Conservation (phyloP, 30 jellyfish, hydroid and myxozoan genomes). For the Hydractinia echinata region DNA sequence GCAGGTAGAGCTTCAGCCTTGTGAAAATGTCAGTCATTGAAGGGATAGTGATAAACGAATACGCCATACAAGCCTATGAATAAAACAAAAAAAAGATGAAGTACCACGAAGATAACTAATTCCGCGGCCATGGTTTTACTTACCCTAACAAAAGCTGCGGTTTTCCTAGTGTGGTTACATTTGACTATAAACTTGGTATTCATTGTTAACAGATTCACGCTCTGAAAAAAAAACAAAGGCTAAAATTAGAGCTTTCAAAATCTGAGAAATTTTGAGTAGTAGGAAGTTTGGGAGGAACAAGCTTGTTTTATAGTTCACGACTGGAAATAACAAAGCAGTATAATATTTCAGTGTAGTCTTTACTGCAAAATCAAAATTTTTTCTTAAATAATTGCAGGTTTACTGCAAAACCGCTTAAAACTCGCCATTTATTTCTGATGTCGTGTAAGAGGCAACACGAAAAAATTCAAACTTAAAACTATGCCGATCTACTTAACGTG, state of each 20-base stretch:
- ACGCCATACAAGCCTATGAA: conserved; percentile 97
- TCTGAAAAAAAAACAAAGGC: conserved; percentile 37
- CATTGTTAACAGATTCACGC: conserved; percentile 71
- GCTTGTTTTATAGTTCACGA: no score
- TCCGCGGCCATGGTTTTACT: background rate
- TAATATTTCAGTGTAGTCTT: no score
- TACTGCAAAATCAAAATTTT: no score
- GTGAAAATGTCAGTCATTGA: conserved; percentile 78
- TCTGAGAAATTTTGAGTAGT: no score
- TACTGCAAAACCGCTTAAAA: no score
- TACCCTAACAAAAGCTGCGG: conserved; percentile 91
- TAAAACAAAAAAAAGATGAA: background rate
- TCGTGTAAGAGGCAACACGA: no score
- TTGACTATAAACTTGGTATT: conserved; percentile 71
- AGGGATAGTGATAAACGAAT: conserved; percentile 85
- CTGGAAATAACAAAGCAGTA: no score
- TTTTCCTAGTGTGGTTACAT: conserved; percentile 86
- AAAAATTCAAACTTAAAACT: no score
- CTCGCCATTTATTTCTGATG: no score
- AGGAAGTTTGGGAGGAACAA: no score
- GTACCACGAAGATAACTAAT: background rate
- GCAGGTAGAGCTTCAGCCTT: conserved; percentile 68
- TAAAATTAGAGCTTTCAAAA: background rate
- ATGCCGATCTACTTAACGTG: no score
- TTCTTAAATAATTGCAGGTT: no score